Evolutionary conservation across 2,888 invertebrate species (phyloP).

Genomic region (Eilema caniola): DNA sequence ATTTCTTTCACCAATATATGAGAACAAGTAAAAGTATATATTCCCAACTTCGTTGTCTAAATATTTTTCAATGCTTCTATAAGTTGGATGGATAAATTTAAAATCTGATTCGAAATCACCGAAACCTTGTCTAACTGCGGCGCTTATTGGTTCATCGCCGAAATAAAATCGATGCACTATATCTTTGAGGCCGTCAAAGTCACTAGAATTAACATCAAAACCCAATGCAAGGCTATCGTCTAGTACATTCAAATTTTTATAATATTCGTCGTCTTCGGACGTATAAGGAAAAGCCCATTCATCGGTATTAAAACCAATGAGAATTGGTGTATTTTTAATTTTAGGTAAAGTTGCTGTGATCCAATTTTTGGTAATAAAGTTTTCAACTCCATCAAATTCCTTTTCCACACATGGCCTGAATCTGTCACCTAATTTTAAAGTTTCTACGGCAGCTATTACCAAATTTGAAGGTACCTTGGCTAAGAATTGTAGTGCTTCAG

Average conservation of each 20-base stretch:
- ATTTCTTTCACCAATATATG: constrained; percentile 46
- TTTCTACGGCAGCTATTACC: constrained; percentile 16
- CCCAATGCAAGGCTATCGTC: constrained; percentile 28
- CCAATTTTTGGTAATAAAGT: constrained; percentile 14
- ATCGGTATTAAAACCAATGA: constrained; percentile 33
- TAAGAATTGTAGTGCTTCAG: constrained; percentile 20
- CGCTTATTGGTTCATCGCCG: constrained; percentile 53
- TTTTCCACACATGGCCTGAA: constrained; percentile 24
- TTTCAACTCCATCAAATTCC: constrained; percentile 23
- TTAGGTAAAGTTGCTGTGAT: constrained; percentile 18
- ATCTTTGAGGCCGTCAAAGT: constrained; percentile 43
- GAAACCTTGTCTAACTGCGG: constrained; percentile 41
- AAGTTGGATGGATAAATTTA: constrained; percentile 56
- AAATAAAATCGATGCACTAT: constrained; percentile 61
- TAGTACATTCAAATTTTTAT: constrained; percentile 47
- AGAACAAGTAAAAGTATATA: constrained; percentile 68
- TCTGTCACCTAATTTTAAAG: neutral
- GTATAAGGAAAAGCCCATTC: constrained; percentile 48
- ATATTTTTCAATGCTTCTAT: constrained; percentile 58
- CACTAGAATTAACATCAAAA: constrained; percentile 43
- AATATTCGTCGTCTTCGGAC: constrained; percentile 36
- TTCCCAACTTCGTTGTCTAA: constrained; percentile 46
- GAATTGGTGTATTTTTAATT: constrained; percentile 10
- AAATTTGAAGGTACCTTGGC: constrained; percentile 3
- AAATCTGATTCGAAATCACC: constrained; percentile 63